Evolutionary conservation across 1,140 invertebrate genomes (phyloP).

Genomic region (Tetramorium alpestre): DNA sequence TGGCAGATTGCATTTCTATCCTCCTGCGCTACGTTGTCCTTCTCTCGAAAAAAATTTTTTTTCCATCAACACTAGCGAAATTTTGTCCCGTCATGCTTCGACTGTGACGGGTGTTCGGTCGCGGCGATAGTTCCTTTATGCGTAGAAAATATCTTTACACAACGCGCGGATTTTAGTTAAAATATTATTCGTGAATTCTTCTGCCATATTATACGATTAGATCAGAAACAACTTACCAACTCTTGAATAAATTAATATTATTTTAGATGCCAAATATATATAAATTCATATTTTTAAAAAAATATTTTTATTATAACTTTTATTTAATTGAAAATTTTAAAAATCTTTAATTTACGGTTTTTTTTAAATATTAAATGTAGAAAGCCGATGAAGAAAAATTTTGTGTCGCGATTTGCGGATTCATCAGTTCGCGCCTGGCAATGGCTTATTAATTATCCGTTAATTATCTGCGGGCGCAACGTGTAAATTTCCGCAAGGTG

Average conservation of each 20-base stretch:
- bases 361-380: not conserved
- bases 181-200: not conserved
- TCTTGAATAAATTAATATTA: not conserved
- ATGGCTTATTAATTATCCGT: constrained; percentile 76
- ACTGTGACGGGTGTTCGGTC: constrained; percentile 26
- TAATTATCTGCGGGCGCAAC: constrained; percentile 72
- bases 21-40: constrained; percentile 60
- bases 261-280: not conserved
- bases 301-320: not conserved
- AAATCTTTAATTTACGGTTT: not conserved
- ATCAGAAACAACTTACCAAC: not conserved
- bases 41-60: constrained; percentile 50
- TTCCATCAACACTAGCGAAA: constrained; percentile 66
- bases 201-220: not conserved
- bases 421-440: not conserved
- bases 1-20: constrained; percentile 73
- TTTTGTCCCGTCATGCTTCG: constrained; percentile 61
- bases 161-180: not conserved
- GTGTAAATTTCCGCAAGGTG: constrained; percentile 50
- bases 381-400: not conserved
- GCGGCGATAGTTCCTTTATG: constrained; percentile 35
- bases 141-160: constrained; percentile 23
- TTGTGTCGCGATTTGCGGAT: not conserved
- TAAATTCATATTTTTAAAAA: not conserved
- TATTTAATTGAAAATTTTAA: not conserved